Conservation (phyloP, 2,113 vertebrate genomes). For the Apaloderma vittatum region DNA sequence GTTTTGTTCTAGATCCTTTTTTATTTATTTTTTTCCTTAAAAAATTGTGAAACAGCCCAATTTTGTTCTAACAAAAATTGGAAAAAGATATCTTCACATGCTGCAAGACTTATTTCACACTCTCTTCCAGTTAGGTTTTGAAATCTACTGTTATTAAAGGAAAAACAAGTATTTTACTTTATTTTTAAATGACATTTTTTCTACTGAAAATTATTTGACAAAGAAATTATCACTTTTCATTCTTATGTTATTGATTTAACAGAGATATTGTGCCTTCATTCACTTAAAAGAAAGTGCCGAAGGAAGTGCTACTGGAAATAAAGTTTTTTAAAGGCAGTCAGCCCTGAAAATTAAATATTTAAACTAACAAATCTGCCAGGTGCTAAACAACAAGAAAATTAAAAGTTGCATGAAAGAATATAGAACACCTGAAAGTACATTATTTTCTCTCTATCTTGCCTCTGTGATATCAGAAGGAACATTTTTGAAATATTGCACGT, state of each 20-base stretch:
- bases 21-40: background rate
- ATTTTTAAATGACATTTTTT: background rate
- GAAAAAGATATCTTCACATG: background rate
- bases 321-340: background rate
- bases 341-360: background rate
- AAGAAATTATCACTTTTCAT: background rate
- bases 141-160: background rate
- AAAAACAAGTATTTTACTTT: background rate
- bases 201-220: background rate
- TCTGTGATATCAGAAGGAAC: background rate
- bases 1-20: background rate
- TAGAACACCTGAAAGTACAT: background rate
- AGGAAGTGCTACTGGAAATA: background rate
- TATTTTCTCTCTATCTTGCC: background rate
- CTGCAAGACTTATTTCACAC: background rate
- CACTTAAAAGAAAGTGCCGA: background rate
- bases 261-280: background rate
- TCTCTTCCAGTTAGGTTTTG: background rate
- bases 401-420: background rate
- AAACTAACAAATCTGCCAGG: background rate
- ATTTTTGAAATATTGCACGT: slow-evolving; percentile 10
- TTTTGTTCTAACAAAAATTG: background rate
- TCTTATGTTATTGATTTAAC: background rate
- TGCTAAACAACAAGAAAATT: background rate
- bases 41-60: background rate